A percentile compares a stretch with the other conserved stretches of the same genome.
Conservation (phyloP, 2,113 vertebrate species). For the Pollimyrus isidori region DNA sequence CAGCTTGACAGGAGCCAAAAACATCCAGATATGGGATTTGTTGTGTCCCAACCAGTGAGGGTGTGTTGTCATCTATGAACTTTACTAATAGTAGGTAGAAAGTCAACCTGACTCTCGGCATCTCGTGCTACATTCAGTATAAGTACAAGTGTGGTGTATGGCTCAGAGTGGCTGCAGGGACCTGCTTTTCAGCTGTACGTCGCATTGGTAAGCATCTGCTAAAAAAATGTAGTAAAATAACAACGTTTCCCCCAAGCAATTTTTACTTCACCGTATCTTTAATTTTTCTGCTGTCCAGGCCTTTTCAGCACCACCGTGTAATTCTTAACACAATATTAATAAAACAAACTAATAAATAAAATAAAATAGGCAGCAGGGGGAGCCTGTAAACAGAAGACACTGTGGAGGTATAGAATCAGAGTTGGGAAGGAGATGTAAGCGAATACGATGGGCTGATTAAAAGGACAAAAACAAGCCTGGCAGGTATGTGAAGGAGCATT, state of each 20-base stretch:
- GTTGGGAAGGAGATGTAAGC: not conserved
- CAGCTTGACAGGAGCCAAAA: not conserved
- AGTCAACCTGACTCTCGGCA: not conserved
- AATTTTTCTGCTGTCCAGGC: not conserved
- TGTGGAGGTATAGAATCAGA: not conserved
- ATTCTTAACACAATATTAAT: not conserved
- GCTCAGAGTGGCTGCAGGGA: not conserved
- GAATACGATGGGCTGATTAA: not conserved
- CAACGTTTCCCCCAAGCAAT: not conserved
- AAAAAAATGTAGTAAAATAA: not conserved
- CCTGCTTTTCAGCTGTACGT: not conserved
- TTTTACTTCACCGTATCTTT: not conserved
- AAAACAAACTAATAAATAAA: not conserved
- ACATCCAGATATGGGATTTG: not conserved
- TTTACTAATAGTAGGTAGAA: not conserved
- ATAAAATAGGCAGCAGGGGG: not conserved
- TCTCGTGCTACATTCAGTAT: not conserved
- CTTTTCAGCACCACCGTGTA: not conserved
- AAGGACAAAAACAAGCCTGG: not conserved
- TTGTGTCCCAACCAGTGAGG: not conserved
- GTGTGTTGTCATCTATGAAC: not conserved
- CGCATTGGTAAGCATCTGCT: not conserved
- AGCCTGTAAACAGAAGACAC: not conserved
- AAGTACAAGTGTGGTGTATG: not conserved
- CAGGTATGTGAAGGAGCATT: not conserved